Evolutionary conservation across 2,797 vertebrate species (phyloP), one percentile per base, ranked within the genome.

Genomic region (Pagetopsis macropterus): DNA sequence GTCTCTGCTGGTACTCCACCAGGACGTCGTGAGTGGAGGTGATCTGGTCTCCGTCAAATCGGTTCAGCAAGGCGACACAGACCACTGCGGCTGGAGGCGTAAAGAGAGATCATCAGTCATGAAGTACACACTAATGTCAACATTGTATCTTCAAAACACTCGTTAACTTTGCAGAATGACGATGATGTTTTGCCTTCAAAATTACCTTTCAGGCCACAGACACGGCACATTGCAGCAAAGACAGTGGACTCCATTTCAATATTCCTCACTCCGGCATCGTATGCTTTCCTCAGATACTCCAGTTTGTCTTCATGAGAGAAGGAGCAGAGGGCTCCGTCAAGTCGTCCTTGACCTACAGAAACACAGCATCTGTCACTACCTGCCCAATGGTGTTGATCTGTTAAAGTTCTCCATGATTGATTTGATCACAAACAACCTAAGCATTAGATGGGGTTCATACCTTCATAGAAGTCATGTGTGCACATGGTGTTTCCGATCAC

Each of bases 401-500:
- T 4, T 31, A 6, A 59, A 33, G 27, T 33, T 40, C 12, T 64
- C 11, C 2, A 11, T 12, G 9, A 40, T 27, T 33, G 9, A 67
- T 64, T 4, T 19, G 8, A 65, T 50, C 37, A 44, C 17, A 68
- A 17, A 41, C 15, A 68, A 60, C 27, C 4, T 1, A n/a, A n/a
- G 15, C 3, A 2, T 1, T n/a, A 48, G 11, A 43, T 9, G 3
- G 5, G 55, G 37, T 57, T 43, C 76, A 4, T 82, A 97, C 96
- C 96, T 95, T 98, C 94, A 0, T 97, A 97, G 89, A 98, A 98
- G 87, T 97, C 95, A 1, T 95, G 93, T 63, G 95, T 96, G 91
- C 96, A 96, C 96, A 96, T 93, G 19, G 95, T 96, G 23, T 96
- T 96, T 75, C 96, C 93, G 0, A 95, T 92, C 70, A 97, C 92